These are phyloP conservation scores for Mus minutoides DNA, from an alignment of 2,797 vertebrate species.

Conservation along the genomic window DNA sequence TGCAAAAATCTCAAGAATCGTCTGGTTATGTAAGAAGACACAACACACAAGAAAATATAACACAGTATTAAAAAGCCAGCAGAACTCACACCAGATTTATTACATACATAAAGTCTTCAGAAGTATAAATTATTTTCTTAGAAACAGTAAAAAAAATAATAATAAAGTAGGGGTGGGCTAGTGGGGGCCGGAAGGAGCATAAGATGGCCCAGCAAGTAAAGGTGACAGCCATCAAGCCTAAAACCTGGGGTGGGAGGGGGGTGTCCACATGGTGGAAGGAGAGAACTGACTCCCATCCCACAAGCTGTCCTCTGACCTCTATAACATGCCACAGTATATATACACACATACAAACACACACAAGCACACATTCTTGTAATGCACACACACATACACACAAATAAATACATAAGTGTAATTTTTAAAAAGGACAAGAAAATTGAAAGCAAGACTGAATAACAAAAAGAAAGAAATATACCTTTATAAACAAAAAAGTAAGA, in stretches of 20 bases:
- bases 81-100: not conserved
- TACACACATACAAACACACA: not conserved
- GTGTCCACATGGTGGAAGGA: not conserved
- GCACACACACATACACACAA: not conserved
- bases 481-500: not conserved
- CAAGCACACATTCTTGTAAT: not conserved
- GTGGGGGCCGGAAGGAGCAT: not conserved
- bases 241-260: not conserved
- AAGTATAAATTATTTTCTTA: not conserved
- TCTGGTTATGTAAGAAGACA: not conserved
- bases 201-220: not conserved
- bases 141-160: not conserved
- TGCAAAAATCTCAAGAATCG: not conserved
- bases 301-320: not conserved
- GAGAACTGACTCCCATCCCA: not conserved
- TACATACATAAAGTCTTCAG: not conserved
- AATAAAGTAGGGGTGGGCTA: too few relatives aligned
- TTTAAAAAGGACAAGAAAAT: not conserved
- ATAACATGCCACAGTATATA: not conserved
- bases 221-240: not conserved
- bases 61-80: not conserved
- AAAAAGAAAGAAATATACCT: constrained; percentile 1
- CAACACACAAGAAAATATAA: constrained; percentile 4
- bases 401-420: not conserved
- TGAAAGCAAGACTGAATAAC: not conserved